Percentiles rank a stretch among this genome's conserved stretches.
Evolutionary conservation across 2,113 vertebrate species (phyloP).

Genomic region (Forbesichthys papilliferus): DNA sequence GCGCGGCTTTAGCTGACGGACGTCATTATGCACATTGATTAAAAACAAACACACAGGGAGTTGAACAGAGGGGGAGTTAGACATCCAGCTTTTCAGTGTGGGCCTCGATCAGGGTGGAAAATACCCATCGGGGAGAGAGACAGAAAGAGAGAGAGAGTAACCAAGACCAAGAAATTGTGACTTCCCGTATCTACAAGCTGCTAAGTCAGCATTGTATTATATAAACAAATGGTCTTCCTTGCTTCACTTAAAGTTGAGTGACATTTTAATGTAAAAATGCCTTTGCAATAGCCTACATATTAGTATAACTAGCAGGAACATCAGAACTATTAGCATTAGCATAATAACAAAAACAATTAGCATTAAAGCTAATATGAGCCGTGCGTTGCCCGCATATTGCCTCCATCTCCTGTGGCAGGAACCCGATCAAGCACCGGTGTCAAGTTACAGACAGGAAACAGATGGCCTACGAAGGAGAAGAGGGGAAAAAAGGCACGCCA

Average conservation of each 20-base stretch:
- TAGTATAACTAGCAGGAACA: conserved; percentile 29
- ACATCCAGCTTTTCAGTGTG: conserved; percentile 39
- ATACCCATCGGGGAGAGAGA: conserved; percentile 27
- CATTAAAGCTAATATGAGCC: conserved; percentile 43
- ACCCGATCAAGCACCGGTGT: conserved; percentile 49
- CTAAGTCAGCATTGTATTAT: not conserved
- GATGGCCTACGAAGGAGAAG: conserved; percentile 53
- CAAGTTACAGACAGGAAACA: conserved; percentile 72
- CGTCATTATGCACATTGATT: conserved; percentile 50
- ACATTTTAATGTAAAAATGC: too few relatives aligned
- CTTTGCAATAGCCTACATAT: too few relatives aligned
- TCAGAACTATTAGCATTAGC: not conserved
- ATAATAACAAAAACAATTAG: conserved; percentile 39
- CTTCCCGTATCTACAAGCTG: not conserved
- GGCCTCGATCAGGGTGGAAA: conserved; percentile 38
- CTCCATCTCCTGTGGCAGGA: conserved; percentile 20
- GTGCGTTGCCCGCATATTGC: not conserved
- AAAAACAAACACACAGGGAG: conserved; percentile 57
- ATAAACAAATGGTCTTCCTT: not conserved
- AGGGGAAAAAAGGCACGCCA: conserved; percentile 47
- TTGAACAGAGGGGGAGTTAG: conserved; percentile 22
- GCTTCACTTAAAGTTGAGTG: too few relatives aligned
- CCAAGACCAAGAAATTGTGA: not conserved
- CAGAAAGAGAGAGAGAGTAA: not conserved
- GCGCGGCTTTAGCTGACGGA: conserved; percentile 49